Evolutionary conservation across 2,797 vertebrate species (phyloP), one percentile per base, ranked within the genome.

Genomic region (Podargus strigoides): DNA sequence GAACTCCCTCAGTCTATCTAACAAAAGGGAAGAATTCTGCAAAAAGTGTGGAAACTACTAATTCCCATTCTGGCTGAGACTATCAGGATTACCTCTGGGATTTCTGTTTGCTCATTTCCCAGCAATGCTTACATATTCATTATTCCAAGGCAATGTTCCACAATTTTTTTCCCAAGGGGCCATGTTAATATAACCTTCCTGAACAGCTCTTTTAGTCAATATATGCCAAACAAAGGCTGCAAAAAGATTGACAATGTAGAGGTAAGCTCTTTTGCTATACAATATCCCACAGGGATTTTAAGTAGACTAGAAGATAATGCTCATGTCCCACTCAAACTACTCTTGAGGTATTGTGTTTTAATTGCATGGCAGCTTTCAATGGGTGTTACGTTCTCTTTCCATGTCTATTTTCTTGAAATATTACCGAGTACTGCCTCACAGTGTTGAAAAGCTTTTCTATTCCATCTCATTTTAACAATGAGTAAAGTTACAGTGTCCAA

Each of bases 91-190:
- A 69, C 53, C 58, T 66, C 72, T 74, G 62, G 34, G 60, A 49
- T 72, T 68, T 28, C 42, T 41, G 8, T 85, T 92, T 46, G n/a
- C 23, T 44, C 18, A 47, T 60, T 75, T 89, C 83, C 42, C 39
- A 91, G 46, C 32, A 86, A 66, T 77, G 36, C 8, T 67, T 32
- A 73, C 10, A 41, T 76, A 84, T 85, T 78, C 81, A 80, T 87
- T 73, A 68, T 93, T 90, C 90, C 62, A 83, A 78, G 44, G 62
- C 50, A 89, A 12, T 10, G 6, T 50, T 94, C 44, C 78, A 82
- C 76, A n/a, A 28, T 1, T 7, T 62, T 87, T 73, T 76, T 37
- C 63, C 39, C 28, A 50, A 81, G 26, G 23, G 46, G 3, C 2
- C 2, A 0, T 44, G n/a, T 87, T 80, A 52, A 58, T 74, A 26